phyloP scores from a whole-genome alignment of 2,113 vertebrate species.

The Neodontobutis hainanensis region DNA sequence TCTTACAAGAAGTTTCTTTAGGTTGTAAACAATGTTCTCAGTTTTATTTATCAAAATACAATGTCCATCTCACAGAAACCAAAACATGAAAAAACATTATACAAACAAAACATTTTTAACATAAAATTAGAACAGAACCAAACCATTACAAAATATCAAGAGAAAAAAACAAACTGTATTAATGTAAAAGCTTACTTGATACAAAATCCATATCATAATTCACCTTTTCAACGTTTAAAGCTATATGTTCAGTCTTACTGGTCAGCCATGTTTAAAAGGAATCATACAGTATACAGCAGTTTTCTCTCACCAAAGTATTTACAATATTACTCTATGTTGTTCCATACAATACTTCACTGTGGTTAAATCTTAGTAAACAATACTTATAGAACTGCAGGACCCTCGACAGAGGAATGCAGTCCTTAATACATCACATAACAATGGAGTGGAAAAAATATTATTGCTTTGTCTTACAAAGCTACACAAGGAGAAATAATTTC shows the following conservation, averaged over 20 bases:
- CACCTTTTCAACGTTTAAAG: background rate
- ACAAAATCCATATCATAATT: background rate
- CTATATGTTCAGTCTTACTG: constrained; percentile 13
- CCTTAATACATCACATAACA: background rate
- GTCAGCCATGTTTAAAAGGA: constrained; percentile 33
- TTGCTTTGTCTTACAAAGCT: background rate
- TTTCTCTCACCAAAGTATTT: constrained; percentile 28
- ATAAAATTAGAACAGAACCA: constrained; percentile 32
- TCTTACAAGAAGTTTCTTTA: constrained; percentile 69
- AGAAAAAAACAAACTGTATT: constrained; percentile 36
- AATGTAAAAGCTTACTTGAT: constrained; percentile 69
- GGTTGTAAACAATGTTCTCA: constrained; percentile 79
- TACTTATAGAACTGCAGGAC: background rate
- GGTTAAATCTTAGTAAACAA: constrained; percentile 5
- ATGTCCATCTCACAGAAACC: constrained; percentile 35
- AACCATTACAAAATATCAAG: constrained; percentile 25
- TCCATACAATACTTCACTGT: constrained; percentile 1
- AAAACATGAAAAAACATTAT: constrained; percentile 23
- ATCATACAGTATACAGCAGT: constrained; percentile 55
- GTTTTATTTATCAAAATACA: constrained; percentile 51
- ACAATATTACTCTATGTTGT: background rate
- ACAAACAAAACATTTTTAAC: constrained; percentile 31
- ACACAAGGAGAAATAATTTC: background rate
- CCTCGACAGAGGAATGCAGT: background rate
- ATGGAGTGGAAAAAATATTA: background rate